Conservation (phyloP, 2,797 vertebrate genomes). For the Gymnoscopelus microlampas region DNA sequence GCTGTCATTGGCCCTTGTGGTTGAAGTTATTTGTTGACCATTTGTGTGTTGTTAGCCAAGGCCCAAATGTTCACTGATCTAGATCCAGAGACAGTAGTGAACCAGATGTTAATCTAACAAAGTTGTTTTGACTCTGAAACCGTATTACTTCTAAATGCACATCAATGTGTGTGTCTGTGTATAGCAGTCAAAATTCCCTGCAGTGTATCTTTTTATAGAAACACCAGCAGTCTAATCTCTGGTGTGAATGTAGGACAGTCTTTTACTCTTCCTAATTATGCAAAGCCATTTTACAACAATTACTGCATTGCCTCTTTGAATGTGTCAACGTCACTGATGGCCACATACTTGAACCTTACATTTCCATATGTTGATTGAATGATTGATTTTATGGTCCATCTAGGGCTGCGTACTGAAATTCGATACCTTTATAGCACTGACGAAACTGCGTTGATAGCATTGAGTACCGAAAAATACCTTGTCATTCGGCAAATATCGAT, state of each 20-base stretch:
- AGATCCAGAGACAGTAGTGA: conserved; percentile 49
- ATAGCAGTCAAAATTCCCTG: conserved; percentile 53
- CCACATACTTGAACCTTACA: too few species aligned
- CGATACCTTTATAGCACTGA: too few species aligned
- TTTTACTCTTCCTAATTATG: conserved; percentile 73
- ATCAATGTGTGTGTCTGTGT: background rate
- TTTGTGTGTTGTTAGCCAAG: conserved; percentile 46
- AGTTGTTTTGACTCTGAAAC: conserved; percentile 55
- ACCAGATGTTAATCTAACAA: conserved; percentile 51
- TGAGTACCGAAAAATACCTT: too few species aligned
- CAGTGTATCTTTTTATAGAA: conserved; percentile 77
- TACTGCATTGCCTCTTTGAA: conserved; percentile 53
- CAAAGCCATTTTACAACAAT: conserved; percentile 69
- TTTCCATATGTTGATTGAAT: too few species aligned
- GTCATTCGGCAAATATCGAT: too few species aligned
- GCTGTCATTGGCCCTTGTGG: conserved; percentile 39
- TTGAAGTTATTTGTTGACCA: conserved; percentile 25
- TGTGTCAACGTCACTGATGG: conserved; percentile 10
- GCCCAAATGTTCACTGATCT: conserved; percentile 48
- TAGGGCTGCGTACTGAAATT: too few species aligned
- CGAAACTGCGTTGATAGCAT: too few species aligned
- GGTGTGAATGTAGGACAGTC: conserved; percentile 71
- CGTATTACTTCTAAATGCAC: conserved; percentile 64
- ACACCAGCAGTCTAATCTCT: conserved; percentile 75
- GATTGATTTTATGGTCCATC: too few species aligned